Evolutionary conservation across 2,797 vertebrate genomes (phyloP).

Genomic region (Poeciliopsis gracilis): DNA sequence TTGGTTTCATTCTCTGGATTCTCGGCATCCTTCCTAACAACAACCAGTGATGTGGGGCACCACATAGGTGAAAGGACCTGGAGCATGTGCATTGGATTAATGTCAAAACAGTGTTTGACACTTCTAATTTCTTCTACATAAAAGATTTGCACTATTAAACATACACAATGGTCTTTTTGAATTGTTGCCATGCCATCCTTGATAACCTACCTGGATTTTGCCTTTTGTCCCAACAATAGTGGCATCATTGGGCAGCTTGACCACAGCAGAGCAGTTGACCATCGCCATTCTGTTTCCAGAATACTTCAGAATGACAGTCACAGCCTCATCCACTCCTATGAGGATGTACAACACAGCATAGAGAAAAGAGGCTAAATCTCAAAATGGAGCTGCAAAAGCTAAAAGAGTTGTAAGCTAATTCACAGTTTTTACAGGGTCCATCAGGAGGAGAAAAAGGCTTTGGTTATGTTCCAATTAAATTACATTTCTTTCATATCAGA

Average conservation of each 20-base stretch:
- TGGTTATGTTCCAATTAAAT: background rate
- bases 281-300: slow-evolving; percentile 81
- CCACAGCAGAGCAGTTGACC: slow-evolving; percentile 74
- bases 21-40: slow-evolving; percentile 75
- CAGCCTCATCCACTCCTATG: slow-evolving; percentile 85
- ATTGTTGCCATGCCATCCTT: background rate
- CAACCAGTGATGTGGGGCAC: slow-evolving; percentile 80
- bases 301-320: slow-evolving; percentile 83
- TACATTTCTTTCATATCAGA: background rate
- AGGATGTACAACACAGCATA: background rate
- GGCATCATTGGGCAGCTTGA: slow-evolving; percentile 76
- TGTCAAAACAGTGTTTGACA: background rate
- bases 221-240: slow-evolving; percentile 83
- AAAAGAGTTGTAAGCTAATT: background rate
- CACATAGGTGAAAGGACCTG: slow-evolving; percentile 84
- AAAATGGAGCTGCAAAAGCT: background rate
- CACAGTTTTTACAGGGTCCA: background rate
- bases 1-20: slow-evolving; percentile 75
- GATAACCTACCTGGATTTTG: slow-evolving; percentile 74
- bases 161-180: background rate
- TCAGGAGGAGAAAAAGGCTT: background rate
- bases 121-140: background rate
- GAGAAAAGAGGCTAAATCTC: background rate
- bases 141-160: background rate
- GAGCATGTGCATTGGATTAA: background rate